Evolutionary conservation across 2,797 vertebrate genomes (phyloP).

Genomic region (Sebastiscus albofasciatus): DNA sequence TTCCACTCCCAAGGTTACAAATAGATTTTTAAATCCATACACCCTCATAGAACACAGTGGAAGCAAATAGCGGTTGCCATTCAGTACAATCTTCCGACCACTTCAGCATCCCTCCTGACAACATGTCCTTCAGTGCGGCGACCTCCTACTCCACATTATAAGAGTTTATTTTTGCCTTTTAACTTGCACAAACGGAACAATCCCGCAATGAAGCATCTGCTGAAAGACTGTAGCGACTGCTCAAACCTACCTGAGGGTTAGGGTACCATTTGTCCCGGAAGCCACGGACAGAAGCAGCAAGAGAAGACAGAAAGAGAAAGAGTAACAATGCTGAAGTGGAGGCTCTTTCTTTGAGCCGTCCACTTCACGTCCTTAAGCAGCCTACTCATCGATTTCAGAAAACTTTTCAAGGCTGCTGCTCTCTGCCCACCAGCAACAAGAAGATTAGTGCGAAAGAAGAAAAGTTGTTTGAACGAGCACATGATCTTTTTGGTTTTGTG

Average conservation of each 20-base stretch:
- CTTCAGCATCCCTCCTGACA: slow-evolving; percentile 11
- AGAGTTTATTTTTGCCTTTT: slow-evolving; percentile 26
- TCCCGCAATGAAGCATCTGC: slow-evolving; percentile 3
- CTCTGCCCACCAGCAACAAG: slow-evolving; percentile 5
- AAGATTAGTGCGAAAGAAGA: not conserved
- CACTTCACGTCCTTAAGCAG: slow-evolving; percentile 41
- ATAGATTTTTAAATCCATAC: not conserved
- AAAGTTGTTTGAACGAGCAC: not conserved
- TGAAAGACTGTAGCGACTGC: slow-evolving; percentile 7
- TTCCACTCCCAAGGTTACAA: slow-evolving; percentile 23
- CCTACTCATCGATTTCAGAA: slow-evolving; percentile 37
- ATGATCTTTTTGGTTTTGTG: not conserved
- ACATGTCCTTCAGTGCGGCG: slow-evolving; percentile 15
- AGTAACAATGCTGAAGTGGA: slow-evolving; percentile 32
- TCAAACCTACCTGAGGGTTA: slow-evolving; percentile 16
- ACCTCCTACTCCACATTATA: not conserved
- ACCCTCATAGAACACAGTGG: slow-evolving; percentile 19
- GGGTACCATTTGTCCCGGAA: slow-evolving; percentile 24
- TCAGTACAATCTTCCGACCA: slow-evolving; percentile 22
- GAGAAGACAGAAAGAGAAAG: not conserved
- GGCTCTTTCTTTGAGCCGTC: slow-evolving; percentile 41
- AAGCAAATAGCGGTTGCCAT: not conserved
- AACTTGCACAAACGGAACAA: slow-evolving; percentile 24
- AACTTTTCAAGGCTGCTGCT: slow-evolving; percentile 58
- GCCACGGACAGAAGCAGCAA: slow-evolving; percentile 9